These are phyloP conservation scores for Hymenopus coronatus DNA, from an alignment of 2,888 invertebrate species.

Conservation along the genomic window DNA sequence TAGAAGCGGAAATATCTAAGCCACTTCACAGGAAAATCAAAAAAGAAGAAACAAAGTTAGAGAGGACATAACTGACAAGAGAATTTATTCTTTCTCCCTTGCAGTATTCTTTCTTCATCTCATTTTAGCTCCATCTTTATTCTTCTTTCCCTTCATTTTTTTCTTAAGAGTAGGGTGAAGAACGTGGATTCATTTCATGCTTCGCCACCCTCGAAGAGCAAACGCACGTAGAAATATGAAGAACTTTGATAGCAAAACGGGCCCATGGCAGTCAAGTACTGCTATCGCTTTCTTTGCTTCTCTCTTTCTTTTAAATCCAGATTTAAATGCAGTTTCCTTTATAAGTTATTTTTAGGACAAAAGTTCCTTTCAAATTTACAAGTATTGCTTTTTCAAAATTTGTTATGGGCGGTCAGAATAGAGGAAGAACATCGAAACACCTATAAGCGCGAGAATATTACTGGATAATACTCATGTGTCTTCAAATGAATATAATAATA, in stretches of 20 bases:
- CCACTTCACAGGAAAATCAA: background rate
- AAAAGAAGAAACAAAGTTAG: background rate
- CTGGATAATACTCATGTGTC: too few relatives aligned
- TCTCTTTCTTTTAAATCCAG: too few relatives aligned
- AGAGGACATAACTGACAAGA: slow-evolving; percentile 24
- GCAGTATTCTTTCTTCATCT: background rate
- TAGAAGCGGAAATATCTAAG: background rate
- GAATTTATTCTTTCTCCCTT: slow-evolving; percentile 24
- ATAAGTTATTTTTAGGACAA: too few relatives aligned
- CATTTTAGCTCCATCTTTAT: background rate
- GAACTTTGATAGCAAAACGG: background rate
- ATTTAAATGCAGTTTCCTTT: too few relatives aligned
- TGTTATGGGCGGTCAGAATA: too few relatives aligned
- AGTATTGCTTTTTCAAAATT: too few relatives aligned
- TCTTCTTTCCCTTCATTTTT: background rate
- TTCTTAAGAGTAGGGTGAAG: background rate
- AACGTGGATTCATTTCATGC: slow-evolving; percentile 32
- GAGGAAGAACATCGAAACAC: too few relatives aligned
- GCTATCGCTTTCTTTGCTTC: background rate
- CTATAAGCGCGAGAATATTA: too few relatives aligned
- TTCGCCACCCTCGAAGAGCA: slow-evolving; percentile 28
- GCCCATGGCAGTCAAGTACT: background rate
- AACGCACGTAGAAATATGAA: slow-evolving; percentile 13
- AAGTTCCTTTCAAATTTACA: too few relatives aligned
- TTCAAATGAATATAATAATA: too few relatives aligned